These are phyloP conservation scores for Ceyx margarethae DNA, from an alignment of 2,113 vertebrate genomes.

Conservation along the genomic window DNA sequence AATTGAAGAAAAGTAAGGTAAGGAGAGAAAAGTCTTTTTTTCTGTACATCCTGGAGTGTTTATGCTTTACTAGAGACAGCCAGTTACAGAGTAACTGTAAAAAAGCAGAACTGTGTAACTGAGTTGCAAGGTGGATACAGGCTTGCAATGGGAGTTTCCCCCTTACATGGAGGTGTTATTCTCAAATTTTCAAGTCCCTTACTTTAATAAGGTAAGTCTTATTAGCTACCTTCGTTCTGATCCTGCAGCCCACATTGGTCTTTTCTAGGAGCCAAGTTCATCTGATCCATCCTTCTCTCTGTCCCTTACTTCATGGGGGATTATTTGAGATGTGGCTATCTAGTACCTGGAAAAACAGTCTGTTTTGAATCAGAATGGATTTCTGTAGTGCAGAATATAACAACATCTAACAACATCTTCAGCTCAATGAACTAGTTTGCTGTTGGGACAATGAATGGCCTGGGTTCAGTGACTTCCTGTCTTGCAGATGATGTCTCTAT, in stretches of 20 bases:
- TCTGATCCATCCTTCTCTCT: background rate
- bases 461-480: background rate
- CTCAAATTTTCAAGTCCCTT: background rate
- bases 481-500: background rate
- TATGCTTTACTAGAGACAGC: background rate
- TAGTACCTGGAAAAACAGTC: background rate
- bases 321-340: background rate
- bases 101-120: background rate
- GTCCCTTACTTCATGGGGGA: background rate
- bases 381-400: background rate
- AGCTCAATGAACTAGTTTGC: background rate
- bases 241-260: background rate
- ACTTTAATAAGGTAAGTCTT: too few species aligned
- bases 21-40: accelerated
- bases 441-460: background rate
- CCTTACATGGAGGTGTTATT: background rate
- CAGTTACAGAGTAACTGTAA: background rate
- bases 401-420: background rate
- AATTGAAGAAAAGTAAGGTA: background rate
- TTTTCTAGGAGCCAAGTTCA: background rate
- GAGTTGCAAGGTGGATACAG: background rate
- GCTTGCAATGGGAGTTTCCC: background rate
- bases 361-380: background rate
- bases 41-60: background rate
- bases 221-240: background rate